Evolutionary conservation across 2,888 invertebrate genomes (phyloP), one percentile per base, ranked within the genome.

Genomic region (Drosophila siamana): DNA sequence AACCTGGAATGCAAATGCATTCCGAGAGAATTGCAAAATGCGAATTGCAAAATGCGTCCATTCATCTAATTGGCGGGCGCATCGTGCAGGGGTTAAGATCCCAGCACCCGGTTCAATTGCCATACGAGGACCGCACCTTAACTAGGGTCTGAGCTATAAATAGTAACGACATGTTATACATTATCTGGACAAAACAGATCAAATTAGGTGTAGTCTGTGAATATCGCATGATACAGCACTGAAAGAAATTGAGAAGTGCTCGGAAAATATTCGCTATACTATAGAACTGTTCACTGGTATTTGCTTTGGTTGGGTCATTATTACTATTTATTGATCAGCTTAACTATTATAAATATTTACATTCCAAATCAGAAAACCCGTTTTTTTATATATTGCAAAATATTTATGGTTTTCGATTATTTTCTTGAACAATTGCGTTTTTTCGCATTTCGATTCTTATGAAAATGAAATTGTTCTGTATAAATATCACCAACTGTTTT

Each of bases 1-100:
- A 51, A 40, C 43, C 19, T 47, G n/a, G 8, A 55, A 80, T 86
- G 68, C 68, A 81, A 88, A 80, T 86, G 75, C 59, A 22, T 24
- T 50, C 19, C 48, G 9, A 55, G 19, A 40, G 47, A 61, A 74
- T 47, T 61, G 69, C 79, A 63, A 52, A 84, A 69, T 82, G 69
- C n/a, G n/a, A n/a, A 69, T 74, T 71, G 66, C 22, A 51, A 78
- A 74, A 56, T 74, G 75, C 61, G 78, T 62, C 52, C 57, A 64
- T 60, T 22, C 48, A 62, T 40, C 72, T 72, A 89, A 83, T 87
- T 85, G 62, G 55, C 52, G 55, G 41, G 26, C 62, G 61, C 51
- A 46, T 11, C 38, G 57, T 16, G 28, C 36, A 16, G 22, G 46
- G 33, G 33, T 33, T 33, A 26, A 26, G 8, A 6, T 0, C n/a